Evolutionary conservation across 2,113 vertebrate species (phyloP).

Genomic region (Nothoprocta perdicaria): DNA sequence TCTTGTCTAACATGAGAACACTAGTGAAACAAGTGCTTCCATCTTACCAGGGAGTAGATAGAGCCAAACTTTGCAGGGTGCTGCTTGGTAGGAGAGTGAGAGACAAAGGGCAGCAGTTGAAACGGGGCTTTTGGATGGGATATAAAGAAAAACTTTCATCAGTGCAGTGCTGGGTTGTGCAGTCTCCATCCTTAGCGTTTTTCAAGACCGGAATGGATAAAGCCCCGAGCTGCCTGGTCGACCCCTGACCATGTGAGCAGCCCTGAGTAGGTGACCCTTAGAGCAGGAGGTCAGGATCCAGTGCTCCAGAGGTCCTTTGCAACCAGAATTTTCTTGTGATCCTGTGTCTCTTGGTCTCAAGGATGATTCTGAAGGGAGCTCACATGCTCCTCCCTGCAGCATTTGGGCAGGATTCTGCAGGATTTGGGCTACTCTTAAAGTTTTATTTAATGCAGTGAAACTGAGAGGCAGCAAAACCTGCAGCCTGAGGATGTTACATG

Average conservation of each 20-base stretch:
- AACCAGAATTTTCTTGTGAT: background rate
- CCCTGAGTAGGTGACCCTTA: background rate
- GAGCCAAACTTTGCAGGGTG: background rate
- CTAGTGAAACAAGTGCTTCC: background rate
- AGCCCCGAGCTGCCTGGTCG: background rate
- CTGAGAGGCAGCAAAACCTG: background rate
- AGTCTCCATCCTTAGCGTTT: background rate
- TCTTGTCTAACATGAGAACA: background rate
- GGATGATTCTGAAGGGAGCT: background rate
- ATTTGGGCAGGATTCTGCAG: background rate
- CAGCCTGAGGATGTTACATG: background rate
- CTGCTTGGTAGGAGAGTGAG: background rate
- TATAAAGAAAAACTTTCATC: background rate
- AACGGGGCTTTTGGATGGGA: background rate
- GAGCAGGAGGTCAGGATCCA: background rate
- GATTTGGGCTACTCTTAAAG: conserved; percentile 18
- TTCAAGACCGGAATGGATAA: background rate
- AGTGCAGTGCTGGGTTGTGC: background rate
- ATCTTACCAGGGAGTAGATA: background rate
- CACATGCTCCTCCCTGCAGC: background rate
- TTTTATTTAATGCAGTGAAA: conserved; percentile 7
- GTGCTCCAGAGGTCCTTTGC: background rate
- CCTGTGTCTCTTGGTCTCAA: background rate
- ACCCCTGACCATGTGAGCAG: background rate
- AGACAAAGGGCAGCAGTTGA: background rate